phyloP scores from a whole-genome alignment of 2,797 vertebrate species.

The Alcedo atthis region DNA sequence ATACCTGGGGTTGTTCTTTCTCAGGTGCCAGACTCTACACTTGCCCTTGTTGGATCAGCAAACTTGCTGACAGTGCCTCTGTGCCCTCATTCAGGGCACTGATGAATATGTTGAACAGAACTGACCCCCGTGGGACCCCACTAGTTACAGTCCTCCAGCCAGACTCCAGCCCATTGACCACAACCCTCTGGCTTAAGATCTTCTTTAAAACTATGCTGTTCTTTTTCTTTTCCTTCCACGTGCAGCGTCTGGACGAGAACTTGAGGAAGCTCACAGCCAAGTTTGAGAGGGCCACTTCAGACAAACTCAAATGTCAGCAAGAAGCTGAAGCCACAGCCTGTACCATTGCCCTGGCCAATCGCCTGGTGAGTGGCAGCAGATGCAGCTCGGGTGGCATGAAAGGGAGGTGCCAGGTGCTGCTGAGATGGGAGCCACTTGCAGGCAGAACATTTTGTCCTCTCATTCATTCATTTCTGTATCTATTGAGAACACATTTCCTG shows the following conservation, averaged over 20 bases:
- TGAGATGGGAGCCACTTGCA: neutral
- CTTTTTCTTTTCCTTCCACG: neutral
- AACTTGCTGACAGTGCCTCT: no score
- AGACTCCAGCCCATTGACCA: no score
- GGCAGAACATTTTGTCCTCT: neutral
- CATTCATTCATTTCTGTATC: neutral
- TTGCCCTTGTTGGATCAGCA: no score
- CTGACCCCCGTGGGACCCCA: no score
- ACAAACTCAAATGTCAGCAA: slow-evolving; percentile 93
- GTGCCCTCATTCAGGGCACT: no score
- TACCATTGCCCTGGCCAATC: slow-evolving; percentile 93
- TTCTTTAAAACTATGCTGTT: neutral
- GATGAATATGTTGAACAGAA: no score
- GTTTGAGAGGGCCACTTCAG: slow-evolving; percentile 93
- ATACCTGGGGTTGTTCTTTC: no score
- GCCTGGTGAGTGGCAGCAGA: slow-evolving; percentile 84
- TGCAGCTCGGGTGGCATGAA: neutral
- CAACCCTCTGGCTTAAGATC: neutral
- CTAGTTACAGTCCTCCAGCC: no score
- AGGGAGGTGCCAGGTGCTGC: neutral
- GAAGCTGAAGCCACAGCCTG: slow-evolving; percentile 88
- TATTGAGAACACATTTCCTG: neutral
- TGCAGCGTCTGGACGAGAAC: slow-evolving; percentile 92
- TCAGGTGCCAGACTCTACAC: no score
- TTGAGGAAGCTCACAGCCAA: slow-evolving; percentile 89